Percentiles rank a stretch among this genome's conserved stretches.
Conservation (phyloP, 2,888 invertebrate genomes). For the Caenorhabditis auriculariae region DNA sequence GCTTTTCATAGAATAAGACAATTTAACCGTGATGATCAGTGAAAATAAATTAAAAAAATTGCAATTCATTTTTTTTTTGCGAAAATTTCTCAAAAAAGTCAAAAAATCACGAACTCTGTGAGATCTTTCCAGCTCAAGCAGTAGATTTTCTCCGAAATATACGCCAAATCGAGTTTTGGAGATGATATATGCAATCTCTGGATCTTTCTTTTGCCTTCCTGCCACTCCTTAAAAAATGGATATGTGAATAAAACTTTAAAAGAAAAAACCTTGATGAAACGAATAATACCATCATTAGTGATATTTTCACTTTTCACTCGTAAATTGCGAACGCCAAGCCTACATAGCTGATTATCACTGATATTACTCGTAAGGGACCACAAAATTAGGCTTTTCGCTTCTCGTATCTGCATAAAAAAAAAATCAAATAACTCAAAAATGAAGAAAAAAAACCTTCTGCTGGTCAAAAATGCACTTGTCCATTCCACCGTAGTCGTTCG, state of each 20-base stretch:
- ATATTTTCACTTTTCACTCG: slow-evolving; percentile 18
- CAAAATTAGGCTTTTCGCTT: slow-evolving; percentile 20
- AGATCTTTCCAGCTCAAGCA: slow-evolving; percentile 26
- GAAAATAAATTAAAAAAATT: too few relatives aligned
- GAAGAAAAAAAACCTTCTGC: not conserved
- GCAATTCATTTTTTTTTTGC: too few relatives aligned
- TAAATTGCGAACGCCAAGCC: slow-evolving; percentile 16
- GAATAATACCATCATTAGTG: slow-evolving; percentile 9
- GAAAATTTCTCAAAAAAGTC: not conserved
- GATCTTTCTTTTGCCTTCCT: slow-evolving; percentile 10
- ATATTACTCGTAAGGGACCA: slow-evolving; percentile 26
- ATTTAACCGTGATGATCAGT: too few relatives aligned
- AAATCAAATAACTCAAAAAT: not conserved
- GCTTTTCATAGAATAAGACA: too few relatives aligned
- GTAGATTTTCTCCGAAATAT: slow-evolving; percentile 9
- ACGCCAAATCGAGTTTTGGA: slow-evolving; percentile 14
- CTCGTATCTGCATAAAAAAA: slow-evolving; percentile 6
- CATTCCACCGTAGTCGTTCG: slow-evolving; percentile 8
- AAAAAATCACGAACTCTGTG: slow-evolving; percentile 14
- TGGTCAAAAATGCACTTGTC: not conserved
- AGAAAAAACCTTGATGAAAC: slow-evolving; percentile 6
- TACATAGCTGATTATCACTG: slow-evolving; percentile 11
- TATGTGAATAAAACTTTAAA: not conserved
- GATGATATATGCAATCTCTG: slow-evolving; percentile 25
- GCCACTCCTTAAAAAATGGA: slow-evolving; percentile 16